phyloP scores from a whole-genome alignment of 1,140 invertebrate species.

The Gonatopus flavifemur region DNA sequence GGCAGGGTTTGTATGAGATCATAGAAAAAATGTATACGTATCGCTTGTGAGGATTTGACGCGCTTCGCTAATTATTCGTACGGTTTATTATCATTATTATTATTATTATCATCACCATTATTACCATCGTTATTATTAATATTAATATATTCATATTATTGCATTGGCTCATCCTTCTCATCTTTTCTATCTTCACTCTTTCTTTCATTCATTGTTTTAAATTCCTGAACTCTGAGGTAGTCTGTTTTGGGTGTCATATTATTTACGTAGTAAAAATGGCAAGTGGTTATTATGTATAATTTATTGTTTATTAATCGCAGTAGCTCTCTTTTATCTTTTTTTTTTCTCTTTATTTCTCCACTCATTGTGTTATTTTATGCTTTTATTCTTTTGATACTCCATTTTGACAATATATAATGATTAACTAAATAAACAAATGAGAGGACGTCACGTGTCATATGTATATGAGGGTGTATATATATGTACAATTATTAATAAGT shows the following conservation, averaged over 20 bases:
- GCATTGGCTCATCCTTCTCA: constrained; percentile 54
- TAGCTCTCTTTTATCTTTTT: neutral
- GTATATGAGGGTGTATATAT: neutral
- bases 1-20: no score
- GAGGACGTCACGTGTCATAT: constrained; percentile 5
- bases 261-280: constrained; percentile 53
- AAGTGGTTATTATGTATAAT: constrained; percentile 54
- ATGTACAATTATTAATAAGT: neutral
- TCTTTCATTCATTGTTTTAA: constrained; percentile 47
- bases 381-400: constrained; percentile 8
- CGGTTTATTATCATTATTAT: neutral
- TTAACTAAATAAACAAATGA: constrained; percentile 25
- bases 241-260: constrained; percentile 52
- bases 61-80: constrained; percentile 12
- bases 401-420: constrained; percentile 26
- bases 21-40: no score
- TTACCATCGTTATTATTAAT: constrained; percentile 17
- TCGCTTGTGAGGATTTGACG: constrained; percentile 17
- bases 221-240: constrained; percentile 59
- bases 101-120: constrained; percentile 9
- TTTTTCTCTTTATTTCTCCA: constrained; percentile 3
- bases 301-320: constrained; percentile 18
- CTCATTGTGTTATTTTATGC: constrained; percentile 6
- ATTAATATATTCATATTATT: constrained; percentile 51
- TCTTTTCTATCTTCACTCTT: constrained; percentile 44